Conservation (phyloP, 2,797 vertebrate species). For the Synaphobranchus kaupii region DNA sequence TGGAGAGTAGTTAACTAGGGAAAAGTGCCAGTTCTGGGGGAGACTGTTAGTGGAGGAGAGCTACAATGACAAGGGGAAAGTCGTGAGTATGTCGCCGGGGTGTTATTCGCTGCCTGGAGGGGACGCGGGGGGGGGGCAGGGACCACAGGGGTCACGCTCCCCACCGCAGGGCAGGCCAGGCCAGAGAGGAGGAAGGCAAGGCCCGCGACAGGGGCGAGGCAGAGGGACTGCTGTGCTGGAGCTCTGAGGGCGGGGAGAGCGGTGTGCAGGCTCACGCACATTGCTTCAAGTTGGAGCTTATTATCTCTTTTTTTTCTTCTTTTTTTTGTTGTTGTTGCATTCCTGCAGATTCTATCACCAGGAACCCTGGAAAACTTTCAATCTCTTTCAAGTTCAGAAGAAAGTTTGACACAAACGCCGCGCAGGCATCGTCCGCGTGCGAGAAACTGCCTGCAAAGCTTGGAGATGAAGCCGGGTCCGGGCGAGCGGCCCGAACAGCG, state of each 20-base stretch:
- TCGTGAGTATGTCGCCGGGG: constrained; percentile 7
- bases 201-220: not conserved
- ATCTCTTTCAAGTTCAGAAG: not conserved
- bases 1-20: not conserved
- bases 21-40: not conserved
- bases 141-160: not conserved
- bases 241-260: not conserved
- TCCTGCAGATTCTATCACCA: constrained; percentile 16
- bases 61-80: not conserved
- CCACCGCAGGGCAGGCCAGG: constrained; percentile 7
- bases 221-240: not conserved
- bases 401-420: not conserved
- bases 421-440: not conserved
- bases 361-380: constrained; percentile 9
- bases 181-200: constrained; percentile 12
- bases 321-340: constrained; percentile 5
- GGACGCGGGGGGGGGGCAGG: not conserved
- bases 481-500: not conserved
- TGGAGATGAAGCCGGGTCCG: not conserved
- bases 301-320: not conserved
- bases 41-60: not conserved
- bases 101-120: not conserved
- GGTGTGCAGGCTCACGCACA: not conserved
- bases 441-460: not conserved
- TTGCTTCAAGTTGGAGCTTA: not conserved